Evolutionary conservation across 64 coral and sea anemone genomes (phyloP), one percentile per base, ranked within the genome.

Genomic region (Orbicella faveolata): DNA sequence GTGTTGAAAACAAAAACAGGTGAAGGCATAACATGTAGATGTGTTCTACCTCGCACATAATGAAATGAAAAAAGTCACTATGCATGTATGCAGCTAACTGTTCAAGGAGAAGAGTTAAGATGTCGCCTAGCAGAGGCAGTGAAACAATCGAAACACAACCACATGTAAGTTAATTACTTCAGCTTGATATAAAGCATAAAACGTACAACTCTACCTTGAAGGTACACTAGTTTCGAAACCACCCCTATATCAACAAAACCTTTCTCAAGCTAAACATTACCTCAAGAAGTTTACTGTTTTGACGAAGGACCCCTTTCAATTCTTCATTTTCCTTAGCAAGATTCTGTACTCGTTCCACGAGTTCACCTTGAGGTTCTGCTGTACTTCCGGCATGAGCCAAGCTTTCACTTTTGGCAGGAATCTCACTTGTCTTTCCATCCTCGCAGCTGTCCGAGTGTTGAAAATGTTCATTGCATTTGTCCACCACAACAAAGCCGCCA

Each of bases 291-390:
- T 73, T 55, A 69, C 80, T 87, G 76, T 87, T 87, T 44, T 79
- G 63, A 23, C 39, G 63, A 11, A 92, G 84, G 11, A 82, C 77
- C 36, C 62, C 83, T 73, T 85, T 92, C 13, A 92, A 69, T 88
- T 87, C 75, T 18, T 92, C 90, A 34, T 92, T 92, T 86, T 92
- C 90, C 68, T 87, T 87, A 2, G 48, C 19, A 6, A 92, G 75
- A 55, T 26, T 35, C 17, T 75, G 34, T 15, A 92, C 52, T 23
- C 81, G 57, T 21, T 84, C 79, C 1, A 77, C 4, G 13, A 91
- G 55, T 25, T 77, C 73, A 30, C 68, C 23, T 17, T 91, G 20
- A 15, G 36, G 6, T 21, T 67, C 18, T 23, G 64, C 4, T 23
- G 1, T 21, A 85, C 82, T 85, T 85, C 82, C 82, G 82, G 9